These are phyloP conservation scores for Rhagonycha lutea DNA, from an alignment of 2,888 invertebrate genomes.

Conservation along the genomic window DNA sequence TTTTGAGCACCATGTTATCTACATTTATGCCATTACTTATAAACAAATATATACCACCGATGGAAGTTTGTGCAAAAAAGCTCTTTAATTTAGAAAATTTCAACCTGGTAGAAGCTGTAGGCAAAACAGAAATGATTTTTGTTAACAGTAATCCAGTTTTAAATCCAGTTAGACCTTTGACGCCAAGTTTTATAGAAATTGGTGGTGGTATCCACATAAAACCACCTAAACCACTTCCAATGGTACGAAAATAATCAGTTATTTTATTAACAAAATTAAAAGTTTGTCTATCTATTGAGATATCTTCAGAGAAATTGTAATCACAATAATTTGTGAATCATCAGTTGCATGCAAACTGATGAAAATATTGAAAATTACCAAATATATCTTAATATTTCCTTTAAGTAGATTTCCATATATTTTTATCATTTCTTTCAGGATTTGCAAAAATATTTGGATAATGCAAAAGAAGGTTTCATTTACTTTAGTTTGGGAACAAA, in stretches of 20 bases:
- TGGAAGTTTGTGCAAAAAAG: background rate
- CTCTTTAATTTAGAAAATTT: background rate
- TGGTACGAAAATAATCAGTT: slow-evolving; percentile 4
- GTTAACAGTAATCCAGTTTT: slow-evolving; percentile 28
- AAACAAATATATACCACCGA: background rate
- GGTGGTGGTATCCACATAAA: slow-evolving; percentile 28
- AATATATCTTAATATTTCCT: too few species aligned
- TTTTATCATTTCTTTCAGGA: background rate
- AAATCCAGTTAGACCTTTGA: slow-evolving; percentile 21
- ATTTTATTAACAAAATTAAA: background rate
- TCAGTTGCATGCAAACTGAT: too few species aligned
- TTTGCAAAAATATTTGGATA: background rate
- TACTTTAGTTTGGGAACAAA: too few species aligned
- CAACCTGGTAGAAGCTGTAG: background rate
- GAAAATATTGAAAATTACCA: too few species aligned
- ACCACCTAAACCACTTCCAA: slow-evolving; percentile 19
- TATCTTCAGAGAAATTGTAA: too few species aligned
- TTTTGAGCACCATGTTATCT: background rate
- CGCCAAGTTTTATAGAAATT: slow-evolving; percentile 25
- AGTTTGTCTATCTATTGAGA: too few species aligned
- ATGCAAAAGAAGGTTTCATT: too few species aligned
- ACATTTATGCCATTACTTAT: background rate
- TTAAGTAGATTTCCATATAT: too few species aligned
- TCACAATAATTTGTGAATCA: too few species aligned
- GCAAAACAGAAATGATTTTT: slow-evolving; percentile 22